These are phyloP conservation scores for Leucopsar rothschildi DNA, from an alignment of 2,113 vertebrate genomes.

Conservation along the genomic window DNA sequence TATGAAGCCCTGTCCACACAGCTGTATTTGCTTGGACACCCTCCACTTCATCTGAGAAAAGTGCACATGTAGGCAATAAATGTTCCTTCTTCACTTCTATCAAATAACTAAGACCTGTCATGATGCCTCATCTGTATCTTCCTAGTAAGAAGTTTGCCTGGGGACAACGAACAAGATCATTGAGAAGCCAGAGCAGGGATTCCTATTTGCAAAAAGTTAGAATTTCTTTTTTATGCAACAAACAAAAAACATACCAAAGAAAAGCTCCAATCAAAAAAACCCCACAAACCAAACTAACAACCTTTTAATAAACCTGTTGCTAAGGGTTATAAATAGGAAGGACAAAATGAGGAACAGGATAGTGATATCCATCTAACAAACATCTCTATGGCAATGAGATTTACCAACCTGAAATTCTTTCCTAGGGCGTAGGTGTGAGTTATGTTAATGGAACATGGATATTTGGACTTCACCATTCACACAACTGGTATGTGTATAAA, in stretches of 20 bases:
- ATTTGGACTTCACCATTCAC: neutral
- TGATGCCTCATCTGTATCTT: neutral
- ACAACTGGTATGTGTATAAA: neutral
- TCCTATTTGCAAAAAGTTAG: neutral
- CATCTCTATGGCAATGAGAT: neutral
- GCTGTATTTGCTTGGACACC: neutral
- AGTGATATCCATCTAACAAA: neutral
- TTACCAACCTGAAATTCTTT: neutral
- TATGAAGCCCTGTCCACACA: neutral
- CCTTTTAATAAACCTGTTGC: neutral
- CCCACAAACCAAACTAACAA: neutral
- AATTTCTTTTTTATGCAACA: too few species aligned
- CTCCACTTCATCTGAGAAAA: neutral
- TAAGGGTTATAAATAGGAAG: neutral
- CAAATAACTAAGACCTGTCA: neutral
- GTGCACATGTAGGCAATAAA: neutral
- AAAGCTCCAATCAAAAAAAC: fast-evolving
- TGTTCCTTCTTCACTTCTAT: neutral
- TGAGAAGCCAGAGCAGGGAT: neutral
- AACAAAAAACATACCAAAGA: neutral
- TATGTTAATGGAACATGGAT: neutral
- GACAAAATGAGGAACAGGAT: neutral
- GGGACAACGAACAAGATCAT: neutral
- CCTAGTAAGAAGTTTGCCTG: neutral
- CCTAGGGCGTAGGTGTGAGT: neutral